Evolutionary conservation across 2,888 invertebrate genomes (phyloP).

Genomic region (Dryococelus australis): DNA sequence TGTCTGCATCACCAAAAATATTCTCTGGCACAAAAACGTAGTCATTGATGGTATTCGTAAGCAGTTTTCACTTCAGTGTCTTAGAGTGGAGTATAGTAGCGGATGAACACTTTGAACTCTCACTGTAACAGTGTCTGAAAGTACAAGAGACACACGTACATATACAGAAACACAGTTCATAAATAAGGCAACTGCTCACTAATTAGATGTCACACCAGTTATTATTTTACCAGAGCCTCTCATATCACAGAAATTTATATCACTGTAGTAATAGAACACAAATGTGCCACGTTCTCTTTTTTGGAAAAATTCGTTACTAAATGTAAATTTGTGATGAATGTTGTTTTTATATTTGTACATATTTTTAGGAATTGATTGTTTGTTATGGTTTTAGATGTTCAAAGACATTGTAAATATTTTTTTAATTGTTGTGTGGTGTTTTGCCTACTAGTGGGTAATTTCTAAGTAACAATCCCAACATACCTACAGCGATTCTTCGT

Average conservation of each 20-base stretch:
- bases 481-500: background rate
- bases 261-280: background rate
- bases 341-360: constrained; percentile 3
- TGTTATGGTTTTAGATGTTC: constrained; percentile 6
- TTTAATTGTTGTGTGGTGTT: background rate
- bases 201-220: background rate
- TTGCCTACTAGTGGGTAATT: background rate
- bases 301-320: background rate
- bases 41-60: background rate
- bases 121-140: background rate
- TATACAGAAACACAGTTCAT: background rate
- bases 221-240: background rate
- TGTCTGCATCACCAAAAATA: background rate
- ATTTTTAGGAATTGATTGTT: constrained; percentile 16
- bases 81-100: background rate
- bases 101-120: background rate
- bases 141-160: background rate
- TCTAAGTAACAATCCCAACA: background rate
- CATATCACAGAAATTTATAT: background rate
- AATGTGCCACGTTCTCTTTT: background rate
- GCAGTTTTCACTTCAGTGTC: constrained; percentile 3
- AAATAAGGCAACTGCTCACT: background rate
- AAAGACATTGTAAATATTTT: background rate
- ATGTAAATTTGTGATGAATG: background rate
- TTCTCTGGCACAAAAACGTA: background rate